Evolutionary conservation across 2,113 vertebrate genomes (phyloP).

Genomic region (Syngnathus scovelli): DNA sequence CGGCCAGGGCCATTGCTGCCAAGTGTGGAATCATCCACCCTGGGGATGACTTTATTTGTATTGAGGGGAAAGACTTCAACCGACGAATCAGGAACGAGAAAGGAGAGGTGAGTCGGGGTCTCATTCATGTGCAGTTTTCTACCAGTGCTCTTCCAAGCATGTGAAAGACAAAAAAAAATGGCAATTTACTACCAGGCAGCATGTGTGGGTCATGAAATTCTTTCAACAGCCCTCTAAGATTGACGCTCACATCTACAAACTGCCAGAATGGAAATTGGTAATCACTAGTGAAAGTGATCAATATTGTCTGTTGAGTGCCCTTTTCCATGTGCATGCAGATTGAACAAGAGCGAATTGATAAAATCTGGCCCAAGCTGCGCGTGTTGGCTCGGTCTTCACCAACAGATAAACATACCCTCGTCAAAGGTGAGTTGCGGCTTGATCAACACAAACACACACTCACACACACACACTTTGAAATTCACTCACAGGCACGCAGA

Average conservation of each 20-base stretch:
- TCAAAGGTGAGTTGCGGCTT: conserved; percentile 75
- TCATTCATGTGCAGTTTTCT: not conserved
- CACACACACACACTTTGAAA: conserved; percentile 7
- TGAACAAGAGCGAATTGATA: conserved; percentile 87
- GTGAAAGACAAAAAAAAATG: too few species aligned
- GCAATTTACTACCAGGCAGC: too few species aligned
- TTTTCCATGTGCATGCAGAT: conserved; percentile 64
- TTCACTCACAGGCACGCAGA: not conserved
- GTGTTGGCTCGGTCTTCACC: conserved; percentile 86
- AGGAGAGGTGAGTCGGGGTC: conserved; percentile 74
- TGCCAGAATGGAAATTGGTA: conserved; percentile 1
- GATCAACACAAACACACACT: conserved; percentile 1
- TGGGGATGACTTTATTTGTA: conserved; percentile 84
- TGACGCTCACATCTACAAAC: conserved; percentile 11
- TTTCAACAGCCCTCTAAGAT: not conserved
- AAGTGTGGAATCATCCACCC: conserved; percentile 89
- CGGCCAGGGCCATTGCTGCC: conserved; percentile 82
- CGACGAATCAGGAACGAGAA: conserved; percentile 86
- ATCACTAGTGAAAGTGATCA: conserved; percentile 14
- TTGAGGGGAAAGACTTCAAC: conserved; percentile 90
- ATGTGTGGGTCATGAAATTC: conserved; percentile 13
- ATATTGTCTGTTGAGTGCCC: not conserved
- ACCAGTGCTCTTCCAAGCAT: not conserved
- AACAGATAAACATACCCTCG: conserved; percentile 85
- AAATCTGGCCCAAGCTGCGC: conserved; percentile 88